These are phyloP conservation scores for Leptura quadrifasciata DNA, from an alignment of 2,888 invertebrate genomes.

Conservation along the genomic window DNA sequence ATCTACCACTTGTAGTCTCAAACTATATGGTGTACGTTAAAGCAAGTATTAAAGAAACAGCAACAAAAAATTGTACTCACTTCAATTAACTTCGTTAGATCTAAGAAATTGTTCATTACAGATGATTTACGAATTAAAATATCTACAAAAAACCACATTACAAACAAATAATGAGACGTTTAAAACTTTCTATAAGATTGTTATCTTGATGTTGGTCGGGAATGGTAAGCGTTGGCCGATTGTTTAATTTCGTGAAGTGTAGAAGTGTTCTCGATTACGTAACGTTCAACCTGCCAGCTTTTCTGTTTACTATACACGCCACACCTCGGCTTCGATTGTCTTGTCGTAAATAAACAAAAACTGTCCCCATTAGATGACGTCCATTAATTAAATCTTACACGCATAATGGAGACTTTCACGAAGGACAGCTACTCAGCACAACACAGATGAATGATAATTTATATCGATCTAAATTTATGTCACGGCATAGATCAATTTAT, in stretches of 20 bases:
- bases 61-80: neutral
- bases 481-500: conserved; percentile 45
- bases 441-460: conserved; percentile 53
- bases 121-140: conserved; percentile 28
- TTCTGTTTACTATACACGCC: conserved; percentile 51
- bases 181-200: conserved; percentile 36
- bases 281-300: conserved; percentile 57
- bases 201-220: conserved; percentile 29
- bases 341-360: conserved; percentile 66
- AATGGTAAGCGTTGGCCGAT: conserved; percentile 37
- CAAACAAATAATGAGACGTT: conserved; percentile 27
- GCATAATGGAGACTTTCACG: conserved; percentile 61
- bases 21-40: neutral
- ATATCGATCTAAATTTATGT: conserved; percentile 46
- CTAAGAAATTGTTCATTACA: neutral
- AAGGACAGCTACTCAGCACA: conserved; percentile 56
- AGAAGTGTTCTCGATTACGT: conserved; percentile 53
- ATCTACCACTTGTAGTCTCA: neutral
- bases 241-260: conserved; percentile 37
- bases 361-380: conserved; percentile 65
- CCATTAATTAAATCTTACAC: conserved; percentile 63
- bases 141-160: neutral
- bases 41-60: neutral
- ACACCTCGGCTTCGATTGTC: conserved; percentile 63
- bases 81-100: conserved; percentile 15